Conservation (phyloP, 2,888 invertebrate genomes). For the Rhaphigaster nebulosa region DNA sequence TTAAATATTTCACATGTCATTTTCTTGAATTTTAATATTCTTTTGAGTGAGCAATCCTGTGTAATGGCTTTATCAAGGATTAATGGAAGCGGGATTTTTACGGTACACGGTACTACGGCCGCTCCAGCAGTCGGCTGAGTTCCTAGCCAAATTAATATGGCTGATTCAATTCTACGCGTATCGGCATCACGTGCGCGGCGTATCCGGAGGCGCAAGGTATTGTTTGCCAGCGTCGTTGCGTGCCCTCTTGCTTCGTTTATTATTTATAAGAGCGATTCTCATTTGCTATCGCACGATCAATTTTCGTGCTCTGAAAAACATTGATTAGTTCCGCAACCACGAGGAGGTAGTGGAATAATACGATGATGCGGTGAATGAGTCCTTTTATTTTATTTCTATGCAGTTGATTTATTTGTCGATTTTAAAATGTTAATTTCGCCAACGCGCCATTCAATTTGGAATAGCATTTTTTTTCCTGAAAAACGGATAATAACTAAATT, state of each 20-base stretch:
- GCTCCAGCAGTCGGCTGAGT: not conserved
- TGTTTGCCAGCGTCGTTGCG: not conserved
- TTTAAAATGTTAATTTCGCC: too few relatives aligned
- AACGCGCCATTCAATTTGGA: too few relatives aligned
- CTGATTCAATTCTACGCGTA: not conserved
- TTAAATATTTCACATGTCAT: not conserved
- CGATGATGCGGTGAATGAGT: not conserved
- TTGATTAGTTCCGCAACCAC: not conserved
- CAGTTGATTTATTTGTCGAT: too few relatives aligned
- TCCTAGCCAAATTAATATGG: not conserved
- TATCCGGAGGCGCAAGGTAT: not conserved
- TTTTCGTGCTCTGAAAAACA: constrained; percentile 33
- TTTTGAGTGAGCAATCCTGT: not conserved
- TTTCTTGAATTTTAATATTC: constrained; percentile 33
- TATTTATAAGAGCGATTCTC: constrained; percentile 31
- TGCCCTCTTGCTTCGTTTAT: not conserved
- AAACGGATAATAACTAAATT: too few relatives aligned
- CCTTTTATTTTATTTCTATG: not conserved
- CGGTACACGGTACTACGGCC: not conserved
- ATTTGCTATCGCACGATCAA: constrained; percentile 30
- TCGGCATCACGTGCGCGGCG: not conserved
- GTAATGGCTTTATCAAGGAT: not conserved
- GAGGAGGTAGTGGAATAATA: not conserved
- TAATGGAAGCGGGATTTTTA: not conserved
- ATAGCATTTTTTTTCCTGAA: too few relatives aligned